Evolutionary conservation across 2,797 vertebrate genomes (phyloP), one percentile per base, ranked within the genome.

Genomic region (Spheniscus humboldti): DNA sequence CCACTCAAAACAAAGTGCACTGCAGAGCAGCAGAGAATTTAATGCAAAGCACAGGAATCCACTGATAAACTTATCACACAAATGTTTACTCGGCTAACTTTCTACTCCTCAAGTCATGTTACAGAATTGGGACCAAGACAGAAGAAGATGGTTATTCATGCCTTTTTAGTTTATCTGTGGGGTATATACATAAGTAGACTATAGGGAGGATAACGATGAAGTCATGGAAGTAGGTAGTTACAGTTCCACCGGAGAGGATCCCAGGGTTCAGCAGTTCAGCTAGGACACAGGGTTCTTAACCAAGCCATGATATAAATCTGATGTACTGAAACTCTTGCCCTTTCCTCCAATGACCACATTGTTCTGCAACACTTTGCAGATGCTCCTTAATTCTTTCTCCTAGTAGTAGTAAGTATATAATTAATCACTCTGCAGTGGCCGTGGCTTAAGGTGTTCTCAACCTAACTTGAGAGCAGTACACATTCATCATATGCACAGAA

Each of bases 101-200:
- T 67, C 45, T 41, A 59, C n/a, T 59, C 33, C 81, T 7, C 24
- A 64, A 74, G 27, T 47, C 45, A 43, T 0, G 8, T 25, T 30
- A 55, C 43, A 48, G 62, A 90, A 31, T 5, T 63, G 20, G 20
- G 25, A 53, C 13, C 0, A 0, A 86, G 41, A 23, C 9, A 79
- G 52, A 33, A 79, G 52, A 33, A 43, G 10, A 19, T 20, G 28
- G 22, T 39, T 35, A 45, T 17, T 45, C 11, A 10, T 9, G 24
- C 16, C 3, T 76, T 78, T 35, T 77, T 53, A 57, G 24, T 71
- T 85, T 47, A 30, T 50, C 48, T 62, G 31, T 27, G 17, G 22
- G 19, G 0, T 15, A 30, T 5, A 15, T 18, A 60, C 0, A 1
- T 14, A 80, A 85, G 20, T 9, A 66, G 24, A n/a, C 12, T 52